Evolutionary conservation across 1,140 invertebrate species (phyloP).

Genomic region (Drosophila nebulosa): DNA sequence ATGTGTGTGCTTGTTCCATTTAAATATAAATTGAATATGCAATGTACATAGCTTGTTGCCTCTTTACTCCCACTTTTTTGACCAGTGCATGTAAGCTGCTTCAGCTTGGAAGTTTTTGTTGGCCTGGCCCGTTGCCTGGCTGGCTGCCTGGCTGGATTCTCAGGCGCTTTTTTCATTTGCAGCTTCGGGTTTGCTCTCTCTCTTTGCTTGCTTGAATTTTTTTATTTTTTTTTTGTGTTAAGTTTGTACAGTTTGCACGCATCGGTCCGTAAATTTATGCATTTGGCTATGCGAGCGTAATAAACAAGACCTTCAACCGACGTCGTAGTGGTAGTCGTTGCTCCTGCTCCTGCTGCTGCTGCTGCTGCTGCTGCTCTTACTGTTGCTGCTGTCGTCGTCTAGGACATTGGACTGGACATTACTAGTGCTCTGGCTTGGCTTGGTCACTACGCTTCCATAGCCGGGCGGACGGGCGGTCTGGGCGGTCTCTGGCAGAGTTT

Average conservation of each 20-base stretch:
- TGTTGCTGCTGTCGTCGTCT: constrained; percentile 21
- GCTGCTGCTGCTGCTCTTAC: constrained; percentile 15
- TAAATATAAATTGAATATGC: constrained; percentile 55
- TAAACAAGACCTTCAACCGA: constrained; percentile 78
- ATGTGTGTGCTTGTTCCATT: constrained; percentile 31
- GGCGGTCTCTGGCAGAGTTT: constrained; percentile 69
- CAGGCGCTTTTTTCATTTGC: constrained; percentile 66
- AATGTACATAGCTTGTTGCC: constrained; percentile 7
- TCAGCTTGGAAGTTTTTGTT: constrained; percentile 52
- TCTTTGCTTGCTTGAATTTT: background rate
- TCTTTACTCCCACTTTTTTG: constrained; percentile 42
- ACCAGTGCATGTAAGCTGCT: constrained; percentile 64
- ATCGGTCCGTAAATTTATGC: constrained; percentile 79
- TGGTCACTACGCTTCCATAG: constrained; percentile 72
- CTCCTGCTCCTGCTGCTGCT: constrained; percentile 19
- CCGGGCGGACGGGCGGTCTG: no score
- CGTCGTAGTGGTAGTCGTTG: constrained; percentile 35
- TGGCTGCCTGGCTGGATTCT: constrained; percentile 22
- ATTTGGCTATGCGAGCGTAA: constrained; percentile 78
- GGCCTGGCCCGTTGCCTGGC: constrained; percentile 19
- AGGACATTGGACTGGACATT: background rate
- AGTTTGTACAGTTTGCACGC: constrained; percentile 76
- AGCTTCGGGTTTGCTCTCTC: constrained; percentile 43
- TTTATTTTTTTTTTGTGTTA: constrained; percentile 46
- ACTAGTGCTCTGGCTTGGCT: constrained; percentile 26